These are phyloP conservation scores for Monomorium pharaonis DNA, from an alignment of 1,140 invertebrate genomes.

Conservation along the genomic window DNA sequence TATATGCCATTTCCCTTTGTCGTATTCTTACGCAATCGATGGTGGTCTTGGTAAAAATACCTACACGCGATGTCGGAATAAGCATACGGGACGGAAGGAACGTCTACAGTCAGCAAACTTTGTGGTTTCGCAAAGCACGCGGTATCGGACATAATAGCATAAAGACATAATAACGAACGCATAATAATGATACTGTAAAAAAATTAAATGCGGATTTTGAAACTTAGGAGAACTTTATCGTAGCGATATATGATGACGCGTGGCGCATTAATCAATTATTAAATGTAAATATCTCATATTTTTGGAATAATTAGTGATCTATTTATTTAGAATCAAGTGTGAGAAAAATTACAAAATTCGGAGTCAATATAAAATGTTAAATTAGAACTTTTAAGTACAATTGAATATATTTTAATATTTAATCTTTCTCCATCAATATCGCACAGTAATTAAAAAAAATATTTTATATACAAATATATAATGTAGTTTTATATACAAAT, in stretches of 20 bases:
- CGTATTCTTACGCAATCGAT: constrained; percentile 34
- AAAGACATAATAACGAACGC: constrained; percentile 44
- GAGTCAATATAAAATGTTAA: neutral
- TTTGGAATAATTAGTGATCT: neutral
- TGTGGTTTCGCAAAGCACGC: constrained; percentile 45
- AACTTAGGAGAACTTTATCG: neutral
- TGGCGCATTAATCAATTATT: constrained; percentile 16
- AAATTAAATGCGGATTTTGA: constrained; percentile 7
- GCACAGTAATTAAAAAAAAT: neutral
- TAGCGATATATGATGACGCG: neutral
- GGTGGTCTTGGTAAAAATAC: constrained; percentile 19
- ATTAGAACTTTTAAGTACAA: neutral
- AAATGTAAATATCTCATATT: neutral
- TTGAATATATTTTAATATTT: neutral
- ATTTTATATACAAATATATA: neutral
- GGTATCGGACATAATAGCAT: constrained; percentile 50
- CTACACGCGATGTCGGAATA: constrained; percentile 38
- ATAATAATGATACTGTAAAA: constrained; percentile 29
- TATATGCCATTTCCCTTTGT: neutral
- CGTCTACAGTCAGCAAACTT: constrained; percentile 33
- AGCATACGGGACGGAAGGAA: constrained; percentile 13
- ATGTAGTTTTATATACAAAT: too few relatives aligned
- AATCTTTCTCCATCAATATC: neutral
- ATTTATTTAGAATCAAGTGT: neutral
- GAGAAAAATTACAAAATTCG: neutral